Conservation (phyloP, 2,888 invertebrate species). For the Parapristionchus giblindavisi region DNA sequence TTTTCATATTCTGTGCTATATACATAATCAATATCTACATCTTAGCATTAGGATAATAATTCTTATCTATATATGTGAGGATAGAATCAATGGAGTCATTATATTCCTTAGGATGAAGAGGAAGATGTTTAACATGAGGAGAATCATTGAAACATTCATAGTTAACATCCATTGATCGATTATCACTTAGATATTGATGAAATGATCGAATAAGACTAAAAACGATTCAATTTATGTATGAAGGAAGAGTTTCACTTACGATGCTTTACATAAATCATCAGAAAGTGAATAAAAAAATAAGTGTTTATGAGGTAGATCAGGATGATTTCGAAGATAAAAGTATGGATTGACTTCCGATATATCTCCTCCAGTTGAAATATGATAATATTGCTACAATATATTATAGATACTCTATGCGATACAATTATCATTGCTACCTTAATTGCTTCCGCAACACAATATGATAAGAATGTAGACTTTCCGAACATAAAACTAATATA, state of each 20-base stretch:
- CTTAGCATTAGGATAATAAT: not conserved
- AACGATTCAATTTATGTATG: not conserved
- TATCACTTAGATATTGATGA: constrained; percentile 24
- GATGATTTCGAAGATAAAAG: constrained; percentile 5
- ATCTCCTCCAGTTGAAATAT: constrained; percentile 14
- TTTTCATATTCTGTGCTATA: no score
- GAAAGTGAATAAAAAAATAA: not conserved
- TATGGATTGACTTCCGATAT: constrained; percentile 21
- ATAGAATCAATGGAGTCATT: constrained; percentile 10
- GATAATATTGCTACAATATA: not conserved
- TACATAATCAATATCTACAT: constrained; percentile 2
- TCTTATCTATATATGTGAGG: constrained; percentile 12
- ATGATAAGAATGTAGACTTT: constrained; percentile 3
- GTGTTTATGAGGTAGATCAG: constrained; percentile 15
- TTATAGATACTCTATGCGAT: not conserved
- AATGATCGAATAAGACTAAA: constrained; percentile 5
- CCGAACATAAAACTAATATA: not conserved
- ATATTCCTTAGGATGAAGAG: constrained; percentile 3
- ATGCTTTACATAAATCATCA: not conserved
- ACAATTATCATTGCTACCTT: not conserved
- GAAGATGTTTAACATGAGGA: constrained; percentile 9
- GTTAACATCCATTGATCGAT: not conserved
- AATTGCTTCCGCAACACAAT: constrained; percentile 2
- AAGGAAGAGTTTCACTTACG: not conserved
- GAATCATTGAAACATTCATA: constrained; percentile 7